These are phyloP conservation scores for Subacronicta megacephala DNA, from an alignment of 2,888 invertebrate genomes.

Conservation along the genomic window DNA sequence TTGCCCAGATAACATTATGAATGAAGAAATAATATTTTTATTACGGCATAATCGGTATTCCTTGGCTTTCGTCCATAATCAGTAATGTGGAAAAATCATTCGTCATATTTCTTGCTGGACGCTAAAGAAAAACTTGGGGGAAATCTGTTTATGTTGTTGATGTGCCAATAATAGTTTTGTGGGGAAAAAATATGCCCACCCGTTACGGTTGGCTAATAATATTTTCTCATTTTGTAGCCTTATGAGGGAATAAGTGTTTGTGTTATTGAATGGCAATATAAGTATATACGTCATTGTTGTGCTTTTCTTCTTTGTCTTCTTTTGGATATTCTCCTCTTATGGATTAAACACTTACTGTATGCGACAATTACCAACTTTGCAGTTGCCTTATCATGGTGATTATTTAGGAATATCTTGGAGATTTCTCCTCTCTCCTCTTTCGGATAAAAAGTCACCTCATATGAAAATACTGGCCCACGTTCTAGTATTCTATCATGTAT, in stretches of 20 bases:
- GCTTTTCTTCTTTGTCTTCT: no score
- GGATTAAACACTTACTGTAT: no score
- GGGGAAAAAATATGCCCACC: slow-evolving; percentile 15
- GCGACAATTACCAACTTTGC: no score
- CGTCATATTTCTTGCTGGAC: slow-evolving; percentile 29
- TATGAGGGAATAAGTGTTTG: slow-evolving; percentile 25
- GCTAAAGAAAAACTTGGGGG: slow-evolving; percentile 13
- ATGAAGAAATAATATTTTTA: slow-evolving; percentile 43
- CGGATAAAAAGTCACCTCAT: no score
- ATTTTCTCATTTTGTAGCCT: slow-evolving; percentile 20
- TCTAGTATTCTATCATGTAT: no score
- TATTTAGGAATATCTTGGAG: no score
- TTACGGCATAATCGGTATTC: slow-evolving; percentile 20
- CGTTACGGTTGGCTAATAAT: slow-evolving; percentile 20
- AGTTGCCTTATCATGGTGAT: no score
- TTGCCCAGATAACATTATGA: slow-evolving; percentile 39
- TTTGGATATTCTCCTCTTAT: no score
- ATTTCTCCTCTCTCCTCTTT: no score
- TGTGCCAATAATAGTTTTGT: slow-evolving; percentile 43
- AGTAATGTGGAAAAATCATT: slow-evolving; percentile 47
- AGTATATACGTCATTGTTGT: no score
- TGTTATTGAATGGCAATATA: slow-evolving; percentile 6
- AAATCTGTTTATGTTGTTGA: slow-evolving; percentile 40
- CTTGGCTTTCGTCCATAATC: slow-evolving; percentile 47
- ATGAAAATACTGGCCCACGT: no score